Base-by-base conservation (phyloP, 2,888 invertebrate genomes). In the Polyploca ridens region DNA sequence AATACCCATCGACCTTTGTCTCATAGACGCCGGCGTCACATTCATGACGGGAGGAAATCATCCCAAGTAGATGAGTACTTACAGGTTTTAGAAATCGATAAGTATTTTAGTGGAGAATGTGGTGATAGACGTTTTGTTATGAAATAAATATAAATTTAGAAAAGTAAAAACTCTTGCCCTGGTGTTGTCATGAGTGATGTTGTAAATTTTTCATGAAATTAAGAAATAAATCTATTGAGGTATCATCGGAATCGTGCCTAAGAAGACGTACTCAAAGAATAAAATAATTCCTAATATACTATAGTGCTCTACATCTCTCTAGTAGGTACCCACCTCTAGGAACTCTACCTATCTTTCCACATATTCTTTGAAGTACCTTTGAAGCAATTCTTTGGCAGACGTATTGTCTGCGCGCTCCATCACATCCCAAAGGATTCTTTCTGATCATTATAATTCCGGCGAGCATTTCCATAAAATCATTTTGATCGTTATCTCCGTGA, bases 381-480 rank as follows among this genome's bases (percentile, higher is more conserved):
- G 76, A 76, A 69, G 64, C 68, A 63, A 70, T 72, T 77, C 78
- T 82, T 89, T 86, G 82, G 91, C 90, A 92, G 93, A 93, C 93
- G 88, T 78, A 89, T 93, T 93, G 94, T 94, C 94, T 94, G 89
- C 90, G 82, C 90, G 89, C 87, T 88, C 87, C 90, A 85, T 82
- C 88, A 87, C 90, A 89, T 91, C 91, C 89, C 91, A 90, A 93
- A 92, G 92, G 92, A 91, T 90, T 54, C 54, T 19, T 90, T 84
- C 86, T 88, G 87, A 90, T 91, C 86, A 86, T 92, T 92, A 93
- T 90, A 91, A 93, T 94, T 91, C 91, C 91, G 88, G 87, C 82
- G 83, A 90, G 86, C 86, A 91, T 93, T 94, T 92, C 92, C 92
- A 94, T 93, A 93, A 93, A 93, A 93, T 93, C 81, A 88, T 90